Percentiles rank a stretch among this genome's conserved stretches.
phyloP scores from a whole-genome alignment of 2,113 vertebrate genomes.

The Petroica traversi region DNA sequence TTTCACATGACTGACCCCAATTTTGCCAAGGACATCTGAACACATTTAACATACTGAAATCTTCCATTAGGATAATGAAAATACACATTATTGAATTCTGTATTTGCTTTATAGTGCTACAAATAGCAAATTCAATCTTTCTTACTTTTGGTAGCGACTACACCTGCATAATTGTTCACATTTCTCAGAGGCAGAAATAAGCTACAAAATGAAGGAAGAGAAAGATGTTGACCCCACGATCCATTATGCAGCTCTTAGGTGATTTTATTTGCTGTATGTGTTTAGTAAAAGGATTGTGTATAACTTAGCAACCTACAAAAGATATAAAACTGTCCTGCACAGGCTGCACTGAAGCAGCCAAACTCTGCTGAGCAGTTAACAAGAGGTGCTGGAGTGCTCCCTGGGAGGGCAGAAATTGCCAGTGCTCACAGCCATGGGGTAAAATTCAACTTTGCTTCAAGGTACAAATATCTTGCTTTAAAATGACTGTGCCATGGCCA shows the following conservation, averaged over 20 bases:
- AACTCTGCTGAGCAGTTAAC: neutral
- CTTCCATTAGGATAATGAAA: constrained; percentile 57
- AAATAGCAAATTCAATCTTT: constrained; percentile 59
- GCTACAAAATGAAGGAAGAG: neutral
- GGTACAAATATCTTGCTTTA: neutral
- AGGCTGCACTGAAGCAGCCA: neutral
- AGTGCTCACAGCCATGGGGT: neutral
- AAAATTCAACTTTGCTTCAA: neutral
- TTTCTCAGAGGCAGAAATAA: constrained; percentile 32
- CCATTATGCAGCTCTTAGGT: neutral
- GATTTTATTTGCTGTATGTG: constrained; percentile 19
- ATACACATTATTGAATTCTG: constrained; percentile 44
- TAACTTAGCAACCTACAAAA: neutral
- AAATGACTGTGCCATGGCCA: neutral
- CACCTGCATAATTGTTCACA: constrained; percentile 43
- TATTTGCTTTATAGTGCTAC: constrained; percentile 32
- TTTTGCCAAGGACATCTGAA: constrained; percentile 63
- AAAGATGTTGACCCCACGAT: constrained; percentile 1
- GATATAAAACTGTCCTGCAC: neutral
- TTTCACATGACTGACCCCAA: constrained; percentile 49
- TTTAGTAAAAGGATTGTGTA: neutral
- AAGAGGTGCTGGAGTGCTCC: neutral
- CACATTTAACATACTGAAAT: constrained; percentile 47
- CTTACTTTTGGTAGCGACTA: constrained; percentile 46
- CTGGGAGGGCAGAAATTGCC: neutral